Percentiles rank a stretch among this genome's conserved stretches.
Evolutionary conservation across 2,113 vertebrate genomes (phyloP).

Genomic region (Phyllostomus hastatus): DNA sequence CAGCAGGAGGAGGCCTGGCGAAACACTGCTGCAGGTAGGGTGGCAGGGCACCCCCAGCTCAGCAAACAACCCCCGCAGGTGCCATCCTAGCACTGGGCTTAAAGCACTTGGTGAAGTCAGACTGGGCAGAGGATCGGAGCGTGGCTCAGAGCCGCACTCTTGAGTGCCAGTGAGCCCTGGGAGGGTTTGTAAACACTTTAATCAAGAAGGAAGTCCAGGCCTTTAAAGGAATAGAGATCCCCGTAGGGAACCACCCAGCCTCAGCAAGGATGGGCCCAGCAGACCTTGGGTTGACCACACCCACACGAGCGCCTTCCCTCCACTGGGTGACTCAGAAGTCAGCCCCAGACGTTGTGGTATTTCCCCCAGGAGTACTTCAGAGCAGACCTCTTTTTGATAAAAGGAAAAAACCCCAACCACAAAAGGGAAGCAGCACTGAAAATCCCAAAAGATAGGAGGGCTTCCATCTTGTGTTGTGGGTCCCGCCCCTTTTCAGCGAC

Average conservation of each 20-base stretch:
- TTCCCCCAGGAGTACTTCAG: background rate
- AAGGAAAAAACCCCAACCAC: background rate
- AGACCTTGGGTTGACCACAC: background rate
- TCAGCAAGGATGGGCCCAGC: background rate
- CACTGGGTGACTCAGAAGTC: background rate
- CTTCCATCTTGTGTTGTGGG: background rate
- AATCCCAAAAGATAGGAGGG: background rate
- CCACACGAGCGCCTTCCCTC: background rate
- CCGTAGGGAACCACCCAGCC: background rate
- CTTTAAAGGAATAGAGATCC: background rate
- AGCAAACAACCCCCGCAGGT: background rate
- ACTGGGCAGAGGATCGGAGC: background rate
- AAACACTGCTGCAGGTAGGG: background rate
- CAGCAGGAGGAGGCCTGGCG: background rate
- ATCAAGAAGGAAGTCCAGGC: background rate
- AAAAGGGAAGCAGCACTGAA: background rate
- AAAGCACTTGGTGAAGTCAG: rapidly evolving
- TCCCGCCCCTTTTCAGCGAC: background rate
- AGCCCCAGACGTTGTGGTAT: background rate
- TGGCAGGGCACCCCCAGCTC: too few relatives aligned
- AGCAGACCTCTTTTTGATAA: background rate
- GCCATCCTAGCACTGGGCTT: background rate
- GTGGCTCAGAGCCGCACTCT: too few relatives aligned
- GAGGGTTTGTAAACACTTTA: background rate
- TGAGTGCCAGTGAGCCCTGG: background rate